These are phyloP conservation scores for Collichthys lucidus DNA, from an alignment of 2,113 vertebrate genomes.

Conservation along the genomic window DNA sequence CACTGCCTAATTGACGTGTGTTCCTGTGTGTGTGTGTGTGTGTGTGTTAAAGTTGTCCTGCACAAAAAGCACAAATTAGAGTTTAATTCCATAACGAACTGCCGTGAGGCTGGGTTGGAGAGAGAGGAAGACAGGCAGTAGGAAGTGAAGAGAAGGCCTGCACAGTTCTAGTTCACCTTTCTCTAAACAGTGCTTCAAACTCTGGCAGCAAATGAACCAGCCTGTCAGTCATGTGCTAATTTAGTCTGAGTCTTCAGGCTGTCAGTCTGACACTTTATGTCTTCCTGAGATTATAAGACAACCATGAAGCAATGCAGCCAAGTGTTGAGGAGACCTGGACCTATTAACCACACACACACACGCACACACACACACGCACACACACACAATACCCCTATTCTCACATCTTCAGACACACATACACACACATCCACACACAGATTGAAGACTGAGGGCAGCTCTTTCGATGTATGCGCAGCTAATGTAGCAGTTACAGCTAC, in stretches of 20 bases:
- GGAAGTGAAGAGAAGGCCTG: not conserved
- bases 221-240: slow-evolving; percentile 71
- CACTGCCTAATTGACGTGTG: slow-evolving; percentile 62
- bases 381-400: slow-evolving; percentile 4
- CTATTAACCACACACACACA: slow-evolving; percentile 47
- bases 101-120: no score
- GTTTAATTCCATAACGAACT: no score
- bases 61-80: not conserved
- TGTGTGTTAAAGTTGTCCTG: not conserved
- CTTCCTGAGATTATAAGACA: slow-evolving; percentile 50
- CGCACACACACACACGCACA: slow-evolving; percentile 9
- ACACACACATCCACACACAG: not conserved
- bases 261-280: slow-evolving; percentile 50
- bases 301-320: slow-evolving; percentile 58
- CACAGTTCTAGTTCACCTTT: slow-evolving; percentile 28
- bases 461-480: slow-evolving; percentile 66
- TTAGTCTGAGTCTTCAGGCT: slow-evolving; percentile 36
- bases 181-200: slow-evolving; percentile 26
- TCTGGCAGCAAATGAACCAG: slow-evolving; percentile 36
- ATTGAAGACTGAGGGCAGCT: slow-evolving; percentile 57
- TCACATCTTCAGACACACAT: slow-evolving; percentile 11
- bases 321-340: slow-evolving; percentile 41
- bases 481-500: slow-evolving; percentile 79
- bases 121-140: not conserved
- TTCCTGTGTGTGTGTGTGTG: slow-evolving; percentile 3